Conservation (phyloP, 2,797 vertebrate genomes). For the Pipistrellus kuhlii region DNA sequence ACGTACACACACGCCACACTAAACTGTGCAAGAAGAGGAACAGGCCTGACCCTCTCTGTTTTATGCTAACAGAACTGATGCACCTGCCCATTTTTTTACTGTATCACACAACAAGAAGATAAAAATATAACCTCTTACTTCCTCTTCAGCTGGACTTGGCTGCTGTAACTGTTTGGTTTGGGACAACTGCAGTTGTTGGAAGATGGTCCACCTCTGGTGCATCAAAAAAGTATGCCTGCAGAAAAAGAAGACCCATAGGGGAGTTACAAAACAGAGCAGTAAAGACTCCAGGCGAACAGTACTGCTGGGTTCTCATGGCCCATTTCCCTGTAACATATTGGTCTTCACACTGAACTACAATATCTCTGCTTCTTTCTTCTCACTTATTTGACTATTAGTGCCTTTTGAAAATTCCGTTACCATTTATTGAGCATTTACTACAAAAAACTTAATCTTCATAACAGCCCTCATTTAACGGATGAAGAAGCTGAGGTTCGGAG, state of each 20-base stretch:
- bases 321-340: not conserved
- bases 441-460: not conserved
- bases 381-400: not conserved
- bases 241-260: not conserved
- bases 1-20: not conserved
- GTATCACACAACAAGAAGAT: not conserved
- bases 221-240: constrained; percentile 95
- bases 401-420: not conserved
- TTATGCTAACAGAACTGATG: not conserved
- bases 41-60: not conserved
- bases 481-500: constrained; percentile 6
- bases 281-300: not conserved
- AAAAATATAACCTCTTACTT: constrained; percentile 18
- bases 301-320: not conserved
- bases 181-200: constrained; percentile 50
- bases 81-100: not conserved
- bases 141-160: constrained; percentile 79
- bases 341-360: not conserved
- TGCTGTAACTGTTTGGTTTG: constrained; percentile 76
- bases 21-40: not conserved
- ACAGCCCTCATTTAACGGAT: not conserved
- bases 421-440: not conserved
- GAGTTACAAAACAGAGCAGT: not conserved
- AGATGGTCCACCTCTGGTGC: constrained; percentile 85
- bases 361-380: not conserved